Evolutionary conservation across 2,888 invertebrate genomes (phyloP), one percentile per base, ranked within the genome.

Genomic region (Parelbella ahira): DNA sequence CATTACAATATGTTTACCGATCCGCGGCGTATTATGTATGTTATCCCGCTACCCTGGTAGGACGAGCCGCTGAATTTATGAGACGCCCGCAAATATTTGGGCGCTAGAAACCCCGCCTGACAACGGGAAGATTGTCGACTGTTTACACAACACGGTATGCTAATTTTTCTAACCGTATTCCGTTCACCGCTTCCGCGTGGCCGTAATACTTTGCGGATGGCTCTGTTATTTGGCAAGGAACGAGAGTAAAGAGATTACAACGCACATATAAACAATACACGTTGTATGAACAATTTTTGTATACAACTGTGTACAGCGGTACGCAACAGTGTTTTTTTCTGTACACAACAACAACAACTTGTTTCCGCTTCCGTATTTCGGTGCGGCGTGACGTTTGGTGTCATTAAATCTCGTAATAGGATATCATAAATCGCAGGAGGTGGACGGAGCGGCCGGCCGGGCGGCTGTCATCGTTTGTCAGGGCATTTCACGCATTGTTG

Each of bases 1-100:
- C 86, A 87, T 87, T 87, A 87, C 86, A 87, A 87, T 87, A 86
- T 87, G 87, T 87, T 87, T 87, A 78, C 86, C 84, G 81, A 87
- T 82, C 83, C 86, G 80, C 74, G 66, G 69, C 77, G 87, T 75
- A 84, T 87, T 87, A 87, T 87, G 81, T 84, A 75, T 87, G 87
- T 87, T 86, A 83, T 82, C 83, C 86, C 87, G 87, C 86, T 84
- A 83, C 81, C 83, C 86, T 70, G 77, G 76, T 68, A 64, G 75
- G 77, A 73, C 73, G 75, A 71, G 77, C 77, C 69, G 68, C 65
- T 69, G 68, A 77, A 87, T 87, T 87, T 87, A 87, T 86, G 84
- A 80, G 75, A 70, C 78, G 71, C 81, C 58, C 57, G 83, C 78
- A 87, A 87, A 87, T 87, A 87, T 87, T 87, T 87, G 84, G 86